These are phyloP conservation scores for Stenichneumon culpator DNA, from an alignment of 2,888 invertebrate species.

Conservation along the genomic window DNA sequence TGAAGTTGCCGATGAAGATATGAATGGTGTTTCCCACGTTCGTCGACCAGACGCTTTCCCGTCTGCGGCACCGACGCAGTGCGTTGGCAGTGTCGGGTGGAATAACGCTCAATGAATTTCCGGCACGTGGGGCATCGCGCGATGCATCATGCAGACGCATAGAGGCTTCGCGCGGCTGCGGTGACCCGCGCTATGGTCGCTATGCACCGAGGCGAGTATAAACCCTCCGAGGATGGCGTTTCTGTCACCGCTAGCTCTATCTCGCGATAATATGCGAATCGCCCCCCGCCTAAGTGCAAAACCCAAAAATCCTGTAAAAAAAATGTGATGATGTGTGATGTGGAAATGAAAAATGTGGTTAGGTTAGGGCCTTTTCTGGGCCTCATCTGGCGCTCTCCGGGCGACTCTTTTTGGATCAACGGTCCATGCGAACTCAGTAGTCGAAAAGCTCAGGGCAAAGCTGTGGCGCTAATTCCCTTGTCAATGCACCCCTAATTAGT, in stretches of 20 bases:
- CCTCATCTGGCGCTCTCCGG: too few species aligned
- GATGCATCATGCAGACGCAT: conserved; percentile 38
- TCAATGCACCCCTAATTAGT: too few species aligned
- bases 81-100: conserved; percentile 23
- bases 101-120: conserved; percentile 54
- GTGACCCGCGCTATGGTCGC: conserved; percentile 2
- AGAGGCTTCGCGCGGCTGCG: neutral
- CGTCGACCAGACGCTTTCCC: too few species aligned
- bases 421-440: too few species aligned
- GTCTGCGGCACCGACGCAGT: neutral
- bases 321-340: too few species aligned
- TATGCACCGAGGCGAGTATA: neutral
- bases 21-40: neutral
- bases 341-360: too few species aligned
- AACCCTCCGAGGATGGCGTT: neutral
- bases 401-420: too few species aligned
- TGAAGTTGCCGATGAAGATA: neutral
- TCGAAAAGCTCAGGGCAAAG: too few species aligned
- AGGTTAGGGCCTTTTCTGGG: too few species aligned
- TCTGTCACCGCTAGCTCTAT: neutral
- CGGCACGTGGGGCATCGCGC: conserved; percentile 55
- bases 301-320: too few species aligned
- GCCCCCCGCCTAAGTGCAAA: neutral
- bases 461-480: too few species aligned
- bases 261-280: neutral